Base-by-base conservation (phyloP, 2,888 invertebrate genomes). In the Athetis lepigone region DNA sequence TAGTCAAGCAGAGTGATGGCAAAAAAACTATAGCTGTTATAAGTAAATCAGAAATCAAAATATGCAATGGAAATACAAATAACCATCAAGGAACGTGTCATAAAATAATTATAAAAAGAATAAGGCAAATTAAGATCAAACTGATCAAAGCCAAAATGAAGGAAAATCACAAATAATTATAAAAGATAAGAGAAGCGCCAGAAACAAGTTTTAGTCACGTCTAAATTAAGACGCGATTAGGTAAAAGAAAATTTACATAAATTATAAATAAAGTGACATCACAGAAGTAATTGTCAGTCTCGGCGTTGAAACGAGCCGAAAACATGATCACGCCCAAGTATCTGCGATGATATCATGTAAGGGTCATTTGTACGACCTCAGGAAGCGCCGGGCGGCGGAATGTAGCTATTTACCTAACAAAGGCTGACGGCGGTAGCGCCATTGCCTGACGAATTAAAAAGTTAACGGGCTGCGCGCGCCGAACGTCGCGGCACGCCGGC, bases 391-490 rank as follows among this genome's bases (percentile, higher is more conserved):
- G 79, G 77, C 81, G 79, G 81, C 85, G 82, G 59, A 66, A 81
- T 80, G 85, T 82, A 85, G 80, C 83, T 82, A 83, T 84, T 83
- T 84, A 82, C 77, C 82, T 82, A 86, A 89, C 89, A 89, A 89
- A 91, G 89, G 88, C 86, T 85, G 90, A 80, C 85, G 86, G 75
- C 83, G 81, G 85, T 82, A 83, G 85, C 87, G 88, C 89, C 89
- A 85, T 89, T 85, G 92, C 88, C 84, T 89, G 88, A 88, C 88
- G 88, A 92, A 93, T 93, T 92, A 92, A 93, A 93, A 93, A 92
- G 92, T 92, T 92, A 92, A 91, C 92, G 91, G 91, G 88, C 84
- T 87, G 90, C 83, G 88, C 84, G 88, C 86, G 88, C 89, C 88
- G 88, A 83, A 85, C 88, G 87, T 75, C 89, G 88, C 92, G 93